Percentiles rank a stretch among this genome's conserved stretches.
These are phyloP conservation scores for Ceratosolen solmsi DNA, from an alignment of 1,140 invertebrate genomes.

Conservation along the genomic window DNA sequence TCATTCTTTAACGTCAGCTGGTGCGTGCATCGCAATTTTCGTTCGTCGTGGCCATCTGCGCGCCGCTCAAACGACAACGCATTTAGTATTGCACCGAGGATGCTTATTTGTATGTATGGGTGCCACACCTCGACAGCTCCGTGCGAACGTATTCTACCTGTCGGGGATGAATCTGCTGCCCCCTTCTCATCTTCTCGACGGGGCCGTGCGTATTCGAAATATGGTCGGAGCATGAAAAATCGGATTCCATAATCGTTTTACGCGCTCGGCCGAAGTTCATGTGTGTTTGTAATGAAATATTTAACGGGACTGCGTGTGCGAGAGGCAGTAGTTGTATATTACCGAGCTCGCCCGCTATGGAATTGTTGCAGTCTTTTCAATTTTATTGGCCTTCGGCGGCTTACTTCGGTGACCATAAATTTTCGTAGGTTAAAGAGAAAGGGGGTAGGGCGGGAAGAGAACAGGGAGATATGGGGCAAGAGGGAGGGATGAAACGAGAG, in stretches of 20 bases:
- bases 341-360: not conserved
- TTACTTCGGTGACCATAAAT: slow-evolving; percentile 27
- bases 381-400: slow-evolving; percentile 42
- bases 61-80: slow-evolving; percentile 24
- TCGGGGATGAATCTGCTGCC: not conserved
- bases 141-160: slow-evolving; percentile 53
- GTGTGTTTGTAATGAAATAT: slow-evolving; percentile 38
- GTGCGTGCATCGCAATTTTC: slow-evolving; percentile 45
- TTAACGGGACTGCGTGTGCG: no score
- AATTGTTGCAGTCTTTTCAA: slow-evolving; percentile 29
- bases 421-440: slow-evolving; percentile 8
- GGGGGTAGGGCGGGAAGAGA: not conserved
- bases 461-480: not conserved
- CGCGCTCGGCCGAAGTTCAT: not conserved
- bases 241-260: slow-evolving; percentile 50
- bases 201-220: slow-evolving; percentile 25
- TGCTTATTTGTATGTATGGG: slow-evolving; percentile 8
- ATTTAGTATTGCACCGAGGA: not conserved
- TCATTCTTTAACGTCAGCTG: not conserved
- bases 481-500: not conserved
- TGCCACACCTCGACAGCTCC: slow-evolving; percentile 37
- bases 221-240: slow-evolving; percentile 48
- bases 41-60: slow-evolving; percentile 38
- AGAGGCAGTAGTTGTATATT: not conserved
- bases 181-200: not conserved